Percentiles rank a stretch among this genome's conserved stretches.
Evolutionary conservation across 2,797 vertebrate genomes (phyloP).

Genomic region (Zonotrichia albicollis): DNA sequence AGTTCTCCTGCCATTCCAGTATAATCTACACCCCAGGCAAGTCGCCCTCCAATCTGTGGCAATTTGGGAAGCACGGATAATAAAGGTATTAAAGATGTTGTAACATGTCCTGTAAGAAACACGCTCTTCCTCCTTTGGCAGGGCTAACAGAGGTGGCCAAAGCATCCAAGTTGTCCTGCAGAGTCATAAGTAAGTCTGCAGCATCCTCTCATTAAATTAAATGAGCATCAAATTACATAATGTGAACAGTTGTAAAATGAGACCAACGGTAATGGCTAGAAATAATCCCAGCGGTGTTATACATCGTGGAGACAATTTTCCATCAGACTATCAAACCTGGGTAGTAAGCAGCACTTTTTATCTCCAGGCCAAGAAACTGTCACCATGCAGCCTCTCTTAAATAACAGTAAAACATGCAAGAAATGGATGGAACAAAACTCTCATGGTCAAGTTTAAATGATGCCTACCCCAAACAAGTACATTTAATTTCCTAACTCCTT

Average conservation of each 20-base stretch:
- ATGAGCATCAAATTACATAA: slow-evolving; percentile 58
- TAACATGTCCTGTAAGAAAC: not conserved
- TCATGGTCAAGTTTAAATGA: not conserved
- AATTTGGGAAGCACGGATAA: not conserved
- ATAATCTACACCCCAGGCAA: not conserved
- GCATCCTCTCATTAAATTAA: slow-evolving; percentile 61
- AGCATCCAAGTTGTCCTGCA: not conserved
- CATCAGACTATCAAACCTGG: slow-evolving; percentile 1
- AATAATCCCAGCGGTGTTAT: not conserved
- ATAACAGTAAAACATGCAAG: not conserved
- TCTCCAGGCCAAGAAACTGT: slow-evolving; percentile 48
- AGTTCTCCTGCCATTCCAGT: not conserved
- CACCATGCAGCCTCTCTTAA: slow-evolving; percentile 7
- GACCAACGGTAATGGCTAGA: slow-evolving; percentile 25
- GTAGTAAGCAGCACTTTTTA: not conserved
- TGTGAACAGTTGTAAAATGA: slow-evolving; percentile 41
- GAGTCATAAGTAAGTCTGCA: slow-evolving; percentile 49
- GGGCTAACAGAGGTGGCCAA: not conserved
- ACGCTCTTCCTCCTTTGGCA: not conserved
- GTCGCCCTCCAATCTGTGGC: rapidly evolving
- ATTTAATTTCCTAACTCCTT: not conserved
- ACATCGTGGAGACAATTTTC: not conserved
- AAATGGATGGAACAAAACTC: not conserved
- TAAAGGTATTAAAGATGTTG: not conserved
- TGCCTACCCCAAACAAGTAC: not conserved